Base-by-base conservation (phyloP, 2,113 vertebrate species). In the Ondatra zibethicus region DNA sequence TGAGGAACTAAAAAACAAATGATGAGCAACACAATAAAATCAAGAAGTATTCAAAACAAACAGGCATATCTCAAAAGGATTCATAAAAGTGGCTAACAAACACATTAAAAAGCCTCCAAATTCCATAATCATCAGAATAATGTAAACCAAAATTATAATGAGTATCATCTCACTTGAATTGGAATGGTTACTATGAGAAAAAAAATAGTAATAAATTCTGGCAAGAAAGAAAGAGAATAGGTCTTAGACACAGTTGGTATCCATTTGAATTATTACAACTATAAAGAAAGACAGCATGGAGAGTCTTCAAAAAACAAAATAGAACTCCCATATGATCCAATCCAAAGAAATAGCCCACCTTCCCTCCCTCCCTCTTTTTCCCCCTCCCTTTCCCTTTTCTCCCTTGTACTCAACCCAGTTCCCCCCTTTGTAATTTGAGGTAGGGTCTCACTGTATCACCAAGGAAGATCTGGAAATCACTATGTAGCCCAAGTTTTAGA, bases 331-430 rank as follows among this genome's bases (percentile, higher is more conserved):
- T 58, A 42, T 73, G 23, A 58, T 52, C 11, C 7, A 73, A 10
- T 10, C 16, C 16, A 61, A 58, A 61, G 27, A 87, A 50, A 39
- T n/a, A 27, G 25, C 8, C 82, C 5, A 9, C 29, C 27, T 42
- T 33, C 4, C 6, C 3, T 21, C 21, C 19, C 33, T 61, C 55
- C 39, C 7, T 23, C 11, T 11, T 16, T 50, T 5, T n/a, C 9
- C 8, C 9, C 47, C 10, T 19, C 25, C 11, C 27, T 17, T n/a
- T 7, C 7, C 9, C 7, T 1, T 33, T 17, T 36, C 5, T 45
- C 27, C 0, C 7, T 86, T 66, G 12, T 42, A 9, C 8, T 45
- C 45, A 42, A 63, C 1, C 42, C 39, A 7, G 5, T 29, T 47
- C 1, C 36, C 21, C 33, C 16, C 3, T 52, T 21, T 52, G 17